Evolutionary conservation across 2,113 vertebrate genomes (phyloP).

Genomic region (Hippocampus guttulatus): DNA sequence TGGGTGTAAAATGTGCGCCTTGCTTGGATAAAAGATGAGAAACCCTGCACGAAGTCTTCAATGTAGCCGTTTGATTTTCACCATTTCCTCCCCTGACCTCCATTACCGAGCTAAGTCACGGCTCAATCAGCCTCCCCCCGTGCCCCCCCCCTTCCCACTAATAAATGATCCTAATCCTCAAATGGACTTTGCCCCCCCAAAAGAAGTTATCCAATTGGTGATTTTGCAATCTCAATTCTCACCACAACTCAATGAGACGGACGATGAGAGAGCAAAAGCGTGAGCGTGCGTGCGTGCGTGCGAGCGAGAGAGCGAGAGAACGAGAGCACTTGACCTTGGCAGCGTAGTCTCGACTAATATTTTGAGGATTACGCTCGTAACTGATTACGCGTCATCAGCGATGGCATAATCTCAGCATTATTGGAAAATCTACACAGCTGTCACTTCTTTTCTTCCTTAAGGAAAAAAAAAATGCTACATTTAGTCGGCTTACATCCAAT

Average conservation of each 20-base stretch:
- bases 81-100: background rate
- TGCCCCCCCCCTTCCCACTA: background rate
- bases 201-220: background rate
- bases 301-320: background rate
- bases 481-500: background rate
- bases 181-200: constrained; percentile 4
- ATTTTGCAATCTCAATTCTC: background rate
- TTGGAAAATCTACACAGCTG: background rate
- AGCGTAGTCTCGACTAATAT: background rate
- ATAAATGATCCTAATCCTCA: constrained; percentile 3
- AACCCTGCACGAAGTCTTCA: background rate
- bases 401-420: background rate
- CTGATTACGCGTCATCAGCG: background rate
- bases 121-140: background rate
- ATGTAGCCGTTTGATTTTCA: background rate
- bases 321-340: background rate
- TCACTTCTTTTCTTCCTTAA: background rate
- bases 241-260: background rate
- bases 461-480: background rate
- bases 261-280: background rate
- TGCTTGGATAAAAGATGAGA: background rate
- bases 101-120: background rate
- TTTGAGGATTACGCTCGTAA: background rate
- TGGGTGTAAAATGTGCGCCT: too few species aligned
- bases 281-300: too few species aligned